Base-by-base conservation (phyloP, 2,888 invertebrate genomes). In the Leucophenga montana region DNA sequence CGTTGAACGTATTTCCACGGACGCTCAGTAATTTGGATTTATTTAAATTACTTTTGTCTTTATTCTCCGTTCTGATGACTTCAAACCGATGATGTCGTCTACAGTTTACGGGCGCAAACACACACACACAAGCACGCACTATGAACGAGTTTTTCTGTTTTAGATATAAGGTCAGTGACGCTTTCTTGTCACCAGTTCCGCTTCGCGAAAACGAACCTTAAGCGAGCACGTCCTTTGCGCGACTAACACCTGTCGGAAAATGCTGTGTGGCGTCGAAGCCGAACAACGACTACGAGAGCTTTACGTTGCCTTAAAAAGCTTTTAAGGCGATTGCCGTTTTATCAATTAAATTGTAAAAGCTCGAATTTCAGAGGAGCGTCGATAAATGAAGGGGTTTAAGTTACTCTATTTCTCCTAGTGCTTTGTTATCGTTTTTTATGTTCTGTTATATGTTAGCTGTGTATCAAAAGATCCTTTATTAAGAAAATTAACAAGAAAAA, bases 211-310 rank as follows among this genome's bases (percentile, higher is more conserved):
- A 64, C 70, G 70, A 83, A 85, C 85, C 84, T 83, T 76, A 74
- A 73, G 73, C 73, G 64, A 74, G 75, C 76, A 75, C 79, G 82
- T 84, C 80, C 85, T 78, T 77, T 74, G 67, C 71, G 74, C 78
- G 75, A 83, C 83, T 83, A 82, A 82, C 84, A 84, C 85, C 85
- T 82, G 83, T 79, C 84, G 85, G 74, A 75, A 39, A 22, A 22
- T 44, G 62, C 9, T 33, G 3, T 33, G 3, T 33, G 3, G 4
- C 3, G 33, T 3, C 33, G 33, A 33, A 33, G 33, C 33, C n/a
- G n/a, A n/a, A 4, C 39, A 44, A 56, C 1, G 61, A 56, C 67
- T 57, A 16, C n/a, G 66, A 22, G 39, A 39, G 39, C 39, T 39
- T 39, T 39, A 39, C 39, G 39, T 39, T 11, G 39, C 39, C 5